A percentile compares a stretch with the other conserved stretches of the same genome.
Evolutionary conservation across 2,797 vertebrate species (phyloP).

Genomic region (Neomorphus geoffroyi): DNA sequence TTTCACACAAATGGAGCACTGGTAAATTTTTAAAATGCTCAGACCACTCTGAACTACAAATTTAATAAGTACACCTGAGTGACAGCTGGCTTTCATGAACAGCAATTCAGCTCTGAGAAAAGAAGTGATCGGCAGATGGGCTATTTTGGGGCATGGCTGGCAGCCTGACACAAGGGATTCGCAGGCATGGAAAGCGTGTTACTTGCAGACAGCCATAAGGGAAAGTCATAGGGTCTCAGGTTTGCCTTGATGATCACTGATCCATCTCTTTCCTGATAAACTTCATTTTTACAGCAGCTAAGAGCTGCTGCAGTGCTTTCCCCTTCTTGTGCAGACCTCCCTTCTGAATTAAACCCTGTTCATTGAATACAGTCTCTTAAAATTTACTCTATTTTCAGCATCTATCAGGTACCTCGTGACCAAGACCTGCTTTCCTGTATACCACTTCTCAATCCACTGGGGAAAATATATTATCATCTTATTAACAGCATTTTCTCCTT

Average conservation of each 20-base stretch:
- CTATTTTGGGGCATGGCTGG: background rate
- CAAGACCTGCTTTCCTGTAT: background rate
- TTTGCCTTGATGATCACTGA: background rate
- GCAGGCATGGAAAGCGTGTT: background rate
- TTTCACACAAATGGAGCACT: background rate
- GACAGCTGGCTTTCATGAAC: background rate
- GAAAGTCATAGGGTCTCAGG: background rate
- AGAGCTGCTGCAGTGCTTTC: background rate
- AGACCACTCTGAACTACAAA: background rate
- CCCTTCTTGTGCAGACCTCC: background rate
- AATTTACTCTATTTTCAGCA: background rate
- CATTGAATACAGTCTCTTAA: background rate
- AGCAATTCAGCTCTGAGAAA: background rate
- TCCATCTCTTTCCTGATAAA: background rate
- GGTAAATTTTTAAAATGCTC: slow-evolving; percentile 36
- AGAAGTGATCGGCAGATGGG: background rate
- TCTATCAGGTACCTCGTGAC: background rate
- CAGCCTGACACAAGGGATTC: background rate
- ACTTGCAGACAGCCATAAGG: background rate
- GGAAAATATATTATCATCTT: background rate
- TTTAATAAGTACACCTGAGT: slow-evolving; percentile 37
- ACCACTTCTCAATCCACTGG: background rate
- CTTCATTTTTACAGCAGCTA: background rate
- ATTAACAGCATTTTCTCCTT: background rate
- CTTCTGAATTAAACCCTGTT: background rate